phyloP scores from a whole-genome alignment of 2,888 invertebrate genomes.

The Lasioglossum villosulum region DNA sequence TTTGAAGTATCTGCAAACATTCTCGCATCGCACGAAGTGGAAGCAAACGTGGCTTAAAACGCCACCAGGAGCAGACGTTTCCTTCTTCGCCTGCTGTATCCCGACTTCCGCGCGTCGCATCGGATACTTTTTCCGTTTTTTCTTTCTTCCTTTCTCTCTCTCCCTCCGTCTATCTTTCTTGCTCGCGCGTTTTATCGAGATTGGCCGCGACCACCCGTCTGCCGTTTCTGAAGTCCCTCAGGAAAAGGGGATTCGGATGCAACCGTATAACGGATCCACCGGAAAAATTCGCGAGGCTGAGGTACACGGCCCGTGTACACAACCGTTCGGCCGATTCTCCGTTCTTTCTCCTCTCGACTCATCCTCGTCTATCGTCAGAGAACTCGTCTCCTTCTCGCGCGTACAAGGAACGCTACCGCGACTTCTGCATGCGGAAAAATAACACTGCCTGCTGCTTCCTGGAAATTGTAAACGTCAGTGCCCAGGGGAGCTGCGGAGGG shows the following conservation, averaged over 20 bases:
- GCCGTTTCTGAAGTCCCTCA: conserved; percentile 71
- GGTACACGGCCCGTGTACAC: conserved; percentile 42
- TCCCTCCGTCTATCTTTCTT: not conserved
- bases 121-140: conserved; percentile 58
- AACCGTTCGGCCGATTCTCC: conserved; percentile 31
- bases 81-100: conserved; percentile 20
- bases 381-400: conserved; percentile 41
- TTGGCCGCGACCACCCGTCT: conserved; percentile 71
- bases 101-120: conserved; percentile 29
- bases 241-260: conserved; percentile 76
- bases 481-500: conserved; percentile 40
- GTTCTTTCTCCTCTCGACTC: not conserved
- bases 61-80: conserved; percentile 2
- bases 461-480: conserved; percentile 49
- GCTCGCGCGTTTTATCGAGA: conserved; percentile 76
- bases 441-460: conserved; percentile 38
- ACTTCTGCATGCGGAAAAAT: conserved; percentile 50
- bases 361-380: conserved; percentile 23
- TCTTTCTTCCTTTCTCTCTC: conserved; percentile 47
- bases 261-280: conserved; percentile 60
- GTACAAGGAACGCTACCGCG: conserved; percentile 48
- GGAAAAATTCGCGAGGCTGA: conserved; percentile 49
- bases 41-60: conserved; percentile 76
- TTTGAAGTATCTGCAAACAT: conserved; percentile 82
- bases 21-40: conserved; percentile 70